Evolutionary conservation across 2,113 vertebrate genomes (phyloP).

Genomic region (Tachycineta bicolor): DNA sequence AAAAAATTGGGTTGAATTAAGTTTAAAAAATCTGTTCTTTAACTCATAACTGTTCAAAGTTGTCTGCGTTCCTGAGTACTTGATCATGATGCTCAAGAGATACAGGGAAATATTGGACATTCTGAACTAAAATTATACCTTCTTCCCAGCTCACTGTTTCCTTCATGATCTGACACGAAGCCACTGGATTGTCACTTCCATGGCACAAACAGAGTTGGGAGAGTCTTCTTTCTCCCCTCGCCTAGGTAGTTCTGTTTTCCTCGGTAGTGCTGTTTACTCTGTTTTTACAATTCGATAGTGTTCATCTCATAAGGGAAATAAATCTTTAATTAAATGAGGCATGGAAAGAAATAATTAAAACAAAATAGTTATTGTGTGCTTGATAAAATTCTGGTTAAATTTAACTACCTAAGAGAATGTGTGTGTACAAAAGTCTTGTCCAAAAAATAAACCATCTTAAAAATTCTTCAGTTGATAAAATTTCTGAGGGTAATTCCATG

Average conservation of each 20-base stretch:
- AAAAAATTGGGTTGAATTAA: background rate
- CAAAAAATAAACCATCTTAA: background rate
- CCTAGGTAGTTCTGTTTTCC: background rate
- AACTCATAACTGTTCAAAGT: background rate
- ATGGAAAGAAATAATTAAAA: background rate
- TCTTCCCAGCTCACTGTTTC: background rate
- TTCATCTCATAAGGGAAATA: background rate
- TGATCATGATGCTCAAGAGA: background rate
- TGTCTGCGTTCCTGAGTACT: background rate
- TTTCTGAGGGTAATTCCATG: conserved; percentile 14
- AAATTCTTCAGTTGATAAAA: background rate
- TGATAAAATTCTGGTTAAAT: background rate
- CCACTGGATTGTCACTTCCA: background rate
- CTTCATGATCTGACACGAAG: background rate
- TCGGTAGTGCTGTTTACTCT: background rate
- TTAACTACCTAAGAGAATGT: background rate
- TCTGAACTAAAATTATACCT: background rate
- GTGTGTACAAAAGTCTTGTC: background rate
- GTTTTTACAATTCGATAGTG: background rate
- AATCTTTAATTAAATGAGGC: background rate
- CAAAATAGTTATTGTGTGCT: background rate
- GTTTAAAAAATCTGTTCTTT: background rate
- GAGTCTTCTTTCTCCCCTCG: background rate
- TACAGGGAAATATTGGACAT: background rate
- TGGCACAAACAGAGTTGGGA: background rate